Percentiles rank a stretch among this genome's conserved stretches.
Evolutionary conservation across 2,888 invertebrate genomes (phyloP).

Genomic region (Machimus rusticus): DNA sequence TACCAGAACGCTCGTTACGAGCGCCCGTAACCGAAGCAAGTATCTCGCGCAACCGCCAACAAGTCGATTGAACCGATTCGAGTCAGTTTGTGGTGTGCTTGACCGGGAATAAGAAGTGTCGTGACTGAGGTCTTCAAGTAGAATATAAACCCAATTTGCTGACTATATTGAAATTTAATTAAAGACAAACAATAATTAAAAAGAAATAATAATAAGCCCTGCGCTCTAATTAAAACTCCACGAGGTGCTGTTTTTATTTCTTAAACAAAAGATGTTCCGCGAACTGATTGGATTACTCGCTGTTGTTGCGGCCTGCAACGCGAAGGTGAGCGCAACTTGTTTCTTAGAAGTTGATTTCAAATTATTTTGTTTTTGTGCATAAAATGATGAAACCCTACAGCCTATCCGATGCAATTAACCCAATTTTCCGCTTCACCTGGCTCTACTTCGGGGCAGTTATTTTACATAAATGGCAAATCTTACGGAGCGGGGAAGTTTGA

Average conservation of each 20-base stretch:
- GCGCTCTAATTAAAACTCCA: neutral
- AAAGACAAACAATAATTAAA: neutral
- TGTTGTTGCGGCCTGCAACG: conserved; percentile 52
- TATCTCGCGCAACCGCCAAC: neutral
- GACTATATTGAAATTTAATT: conserved; percentile 16
- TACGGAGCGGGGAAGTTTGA: neutral
- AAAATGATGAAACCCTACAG: conserved; percentile 22
- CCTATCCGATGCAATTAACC: neutral
- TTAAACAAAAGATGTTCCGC: conserved; percentile 41
- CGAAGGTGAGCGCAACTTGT: conserved; percentile 46
- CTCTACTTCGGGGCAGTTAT: neutral
- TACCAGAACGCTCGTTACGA: neutral
- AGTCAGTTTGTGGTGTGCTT: neutral
- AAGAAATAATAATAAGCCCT: neutral
- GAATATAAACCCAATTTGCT: neutral
- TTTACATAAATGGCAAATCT: neutral
- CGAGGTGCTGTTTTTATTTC: conserved; percentile 32
- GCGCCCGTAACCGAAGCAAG: neutral
- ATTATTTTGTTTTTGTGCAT: conserved; percentile 4
- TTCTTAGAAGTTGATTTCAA: conserved; percentile 5
- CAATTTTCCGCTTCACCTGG: neutral
- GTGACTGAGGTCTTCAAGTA: neutral
- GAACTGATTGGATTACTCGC: conserved; percentile 52
- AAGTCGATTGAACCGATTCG: neutral
- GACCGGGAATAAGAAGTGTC: neutral